Base-by-base conservation (phyloP, 1,140 invertebrate genomes). In the Saccostrea cuccullata region DNA sequence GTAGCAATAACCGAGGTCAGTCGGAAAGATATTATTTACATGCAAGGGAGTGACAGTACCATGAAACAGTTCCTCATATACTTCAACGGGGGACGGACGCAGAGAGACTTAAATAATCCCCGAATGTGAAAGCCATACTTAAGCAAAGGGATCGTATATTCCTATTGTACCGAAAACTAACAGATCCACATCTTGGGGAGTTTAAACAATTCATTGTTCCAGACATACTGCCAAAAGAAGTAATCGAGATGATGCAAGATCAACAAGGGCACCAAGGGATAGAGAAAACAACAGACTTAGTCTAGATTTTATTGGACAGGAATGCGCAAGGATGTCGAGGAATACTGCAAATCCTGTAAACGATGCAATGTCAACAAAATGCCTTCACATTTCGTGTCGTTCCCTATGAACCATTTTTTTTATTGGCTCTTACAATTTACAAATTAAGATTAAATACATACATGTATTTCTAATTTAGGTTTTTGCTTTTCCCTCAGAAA, bases 251-350 rank as follows among this genome's bases (percentile, higher is more conserved):
- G 8, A n/a, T 90, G 17, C 87, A 90, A 84, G 82, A 90, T 23
- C 56, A 82, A 73, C 60, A 67, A 13, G 89, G 87, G 47, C 87
- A 88, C 85, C 89, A 82, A 86, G 82, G 87, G 13, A 23, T 67
- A 3, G 73, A 55, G 6, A 30, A 85, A 4, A 86, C 55, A 55
- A 60, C 30, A 20, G 47, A 5, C 23, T 55, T 84, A n/a, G 56
- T 84, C 47, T 17, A 82, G 87, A 56, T 90, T 70, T 85, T 88
- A 86, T 47, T 90, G 87, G 89, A 36, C 85, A 58, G 85, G 87
- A 15, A 73, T 90, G 77, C 40, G 55, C 15, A 77, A 47, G 2
- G 89, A 88, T 77, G 85, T 90, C n/a, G 73, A 70, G 4, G 55
- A 86, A 20, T 86, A 70, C 12, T 86, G 70, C 20, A 86, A 86